Evolutionary conservation across 2,888 invertebrate species (phyloP).

Genomic region (Cosmia trapezina): DNA sequence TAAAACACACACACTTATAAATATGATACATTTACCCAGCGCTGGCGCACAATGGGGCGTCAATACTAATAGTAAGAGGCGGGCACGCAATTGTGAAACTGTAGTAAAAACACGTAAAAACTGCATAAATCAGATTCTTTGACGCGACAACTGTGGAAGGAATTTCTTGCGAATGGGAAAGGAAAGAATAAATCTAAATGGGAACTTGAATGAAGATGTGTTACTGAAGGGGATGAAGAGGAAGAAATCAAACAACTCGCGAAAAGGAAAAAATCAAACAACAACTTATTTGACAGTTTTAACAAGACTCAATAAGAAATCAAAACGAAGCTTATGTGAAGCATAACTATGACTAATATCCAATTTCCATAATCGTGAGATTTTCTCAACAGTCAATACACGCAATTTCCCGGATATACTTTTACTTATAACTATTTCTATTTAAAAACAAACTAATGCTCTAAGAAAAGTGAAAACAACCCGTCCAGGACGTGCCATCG

Average conservation of each 20-base stretch:
- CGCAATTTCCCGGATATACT: slow-evolving; percentile 19
- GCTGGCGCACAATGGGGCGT: slow-evolving; percentile 65
- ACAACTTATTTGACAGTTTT: neutral
- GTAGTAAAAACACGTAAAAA: slow-evolving; percentile 56
- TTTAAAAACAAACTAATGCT: slow-evolving; percentile 43
- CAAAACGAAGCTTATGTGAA: neutral
- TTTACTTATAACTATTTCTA: slow-evolving; percentile 39
- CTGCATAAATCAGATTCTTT: slow-evolving; percentile 48
- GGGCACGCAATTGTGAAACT: slow-evolving; percentile 63
- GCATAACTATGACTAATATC: neutral
- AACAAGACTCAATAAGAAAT: neutral
- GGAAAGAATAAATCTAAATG: slow-evolving; percentile 9
- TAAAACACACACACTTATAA: slow-evolving; percentile 60
- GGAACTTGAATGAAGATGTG: slow-evolving; percentile 11
- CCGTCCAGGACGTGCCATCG: slow-evolving; percentile 45
- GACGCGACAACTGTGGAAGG: slow-evolving; percentile 43
- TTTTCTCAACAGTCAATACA: slow-evolving; percentile 20
- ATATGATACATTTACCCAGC: slow-evolving; percentile 62
- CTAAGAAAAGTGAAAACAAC: slow-evolving; percentile 61
- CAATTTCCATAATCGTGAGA: neutral
- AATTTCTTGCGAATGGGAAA: slow-evolving; percentile 38
- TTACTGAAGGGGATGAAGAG: neutral
- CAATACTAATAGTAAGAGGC: slow-evolving; percentile 62
- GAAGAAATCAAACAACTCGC: neutral
- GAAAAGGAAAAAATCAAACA: neutral